Base-by-base conservation (phyloP, 2,797 vertebrate species). In the Etheostoma perlongum region DNA sequence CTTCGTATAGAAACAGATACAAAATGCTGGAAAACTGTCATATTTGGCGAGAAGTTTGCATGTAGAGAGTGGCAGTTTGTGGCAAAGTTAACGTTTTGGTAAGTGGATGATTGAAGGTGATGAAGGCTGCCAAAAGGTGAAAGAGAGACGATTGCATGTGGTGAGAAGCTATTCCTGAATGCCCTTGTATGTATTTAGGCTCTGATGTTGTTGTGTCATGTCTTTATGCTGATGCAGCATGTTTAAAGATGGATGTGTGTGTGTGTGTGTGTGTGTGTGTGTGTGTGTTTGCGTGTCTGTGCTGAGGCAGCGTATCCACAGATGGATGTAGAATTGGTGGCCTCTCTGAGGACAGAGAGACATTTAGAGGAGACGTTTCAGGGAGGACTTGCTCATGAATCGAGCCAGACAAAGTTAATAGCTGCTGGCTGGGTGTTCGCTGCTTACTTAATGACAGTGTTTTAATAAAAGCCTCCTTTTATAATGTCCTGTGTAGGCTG, bases 241-340 rank as follows among this genome's bases (percentile, higher is more conserved):
- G 74, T 89, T 89, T 89, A 87, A 91, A 92, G 88, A 90, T 89
- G 88, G 86, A 90, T 91, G 74, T 65, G 82, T 65, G 71, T 27
- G 27, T 27, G 27, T 27, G 27, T 76, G 73, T 75, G 67, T 77
- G n/a, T 91, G 74, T 65, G 82, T 65, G 71, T 27, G 27, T 27
- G 27, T 27, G 27, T 76, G 73, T 75, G 67, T 77, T 59, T 68
- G 74, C 36, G 79, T 65, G 67, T 83, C 66, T 27, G 5, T 88
- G 88, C 93, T 93, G 90, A 94, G 86, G 72, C 91, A 89, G 92
- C 91, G 52, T 74, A 89, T 91, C 84, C 87, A 88, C 87, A 92
- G 87, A 92, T 90, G 90, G 91, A 90, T 88, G 82, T 69, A 91
- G 74, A 76, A 88, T 81, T 60, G 66, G 86, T 88, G 86, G 87